Base-by-base conservation (phyloP, 2,797 vertebrate species). In the Sebastes taczanowskii region DNA sequence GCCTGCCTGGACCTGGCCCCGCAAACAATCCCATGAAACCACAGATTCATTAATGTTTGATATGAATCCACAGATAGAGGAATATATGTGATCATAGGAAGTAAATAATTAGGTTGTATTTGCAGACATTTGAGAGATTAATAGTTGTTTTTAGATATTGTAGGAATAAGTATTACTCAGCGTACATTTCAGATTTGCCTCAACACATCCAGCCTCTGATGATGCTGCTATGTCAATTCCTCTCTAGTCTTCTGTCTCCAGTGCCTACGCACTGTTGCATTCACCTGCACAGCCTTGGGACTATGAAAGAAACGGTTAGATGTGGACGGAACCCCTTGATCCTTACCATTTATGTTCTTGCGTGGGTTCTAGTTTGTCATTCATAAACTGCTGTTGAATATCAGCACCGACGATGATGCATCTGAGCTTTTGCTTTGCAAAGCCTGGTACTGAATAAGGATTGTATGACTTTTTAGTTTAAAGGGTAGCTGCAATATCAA, bases 211-310 rank as follows among this genome's bases (percentile, higher is more conserved):
- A 42, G 6, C 65, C 35, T 79, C 16, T 34, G 5, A 59, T 77
- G 22, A 52, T 0, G 6, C 61, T 56, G 9, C 62, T 11, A 1
- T 32, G 62, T 65, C 59, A 32, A 59, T 78, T 30, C 35, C 60
- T 79, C 11, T 22, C 11, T 32, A 0, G 64, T 65, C 53, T 52
- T 64, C 55, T 53, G 9, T 46, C 35, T 74, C n/a, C 2, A 8
- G 23, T 34, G 11, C 73, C 80, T 42, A 70, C 66, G 1, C 58
- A 18, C 55, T 42, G 10, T 29, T 68, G 9, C 32, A 5, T 60
- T 83, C 71, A 77, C 35, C 64, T 75, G 62, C 59, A n/a, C 74
- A 77, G 35, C 76, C 56, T 60, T 78, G 65, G 18, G 11, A 20
- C 2, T 32, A 1, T 76, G 29, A 75, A 74, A 78, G 65, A 71